A percentile compares a stretch with the other conserved stretches of the same genome.
These are phyloP conservation scores for Sinocyclocheilus anophthalmus DNA, from an alignment of 2,113 vertebrate species.

Conservation along the genomic window DNA sequence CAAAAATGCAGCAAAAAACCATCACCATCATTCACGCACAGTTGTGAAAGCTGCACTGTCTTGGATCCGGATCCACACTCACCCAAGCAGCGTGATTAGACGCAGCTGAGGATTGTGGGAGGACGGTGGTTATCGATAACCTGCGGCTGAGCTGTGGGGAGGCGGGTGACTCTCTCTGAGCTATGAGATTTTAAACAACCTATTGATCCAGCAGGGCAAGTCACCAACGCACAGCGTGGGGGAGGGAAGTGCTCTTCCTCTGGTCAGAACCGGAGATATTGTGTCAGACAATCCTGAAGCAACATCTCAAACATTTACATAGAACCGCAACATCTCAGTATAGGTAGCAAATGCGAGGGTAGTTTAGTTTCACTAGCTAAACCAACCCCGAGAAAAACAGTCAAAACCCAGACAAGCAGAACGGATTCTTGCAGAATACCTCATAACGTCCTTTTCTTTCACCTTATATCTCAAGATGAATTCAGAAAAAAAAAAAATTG, in stretches of 20 bases:
- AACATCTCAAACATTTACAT: no score
- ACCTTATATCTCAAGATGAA: no score
- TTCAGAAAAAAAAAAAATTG: no score
- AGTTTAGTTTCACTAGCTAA: no score
- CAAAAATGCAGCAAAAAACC: not conserved
- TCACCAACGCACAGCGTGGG: constrained; percentile 11
- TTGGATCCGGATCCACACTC: not conserved
- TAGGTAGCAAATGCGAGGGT: not conserved
- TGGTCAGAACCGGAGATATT: constrained; percentile 14
- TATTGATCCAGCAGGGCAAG: constrained; percentile 63
- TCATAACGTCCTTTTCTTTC: no score
- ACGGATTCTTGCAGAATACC: no score
- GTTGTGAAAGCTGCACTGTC: not conserved
- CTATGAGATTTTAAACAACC: constrained; percentile 59
- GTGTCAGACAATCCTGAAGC: no score
- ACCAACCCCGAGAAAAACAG: no score
- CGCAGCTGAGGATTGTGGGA: not conserved
- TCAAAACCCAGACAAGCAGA: no score
- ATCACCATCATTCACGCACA: not conserved
- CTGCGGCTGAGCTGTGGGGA: not conserved
- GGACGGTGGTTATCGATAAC: constrained; percentile 32
- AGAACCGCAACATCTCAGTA: not conserved
- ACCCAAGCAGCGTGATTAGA: no score
- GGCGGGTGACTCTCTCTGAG: constrained; percentile 13
- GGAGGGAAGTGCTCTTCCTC: not conserved